Evolutionary conservation across 1,140 invertebrate species (phyloP).

Genomic region (Cotesia vestalis): DNA sequence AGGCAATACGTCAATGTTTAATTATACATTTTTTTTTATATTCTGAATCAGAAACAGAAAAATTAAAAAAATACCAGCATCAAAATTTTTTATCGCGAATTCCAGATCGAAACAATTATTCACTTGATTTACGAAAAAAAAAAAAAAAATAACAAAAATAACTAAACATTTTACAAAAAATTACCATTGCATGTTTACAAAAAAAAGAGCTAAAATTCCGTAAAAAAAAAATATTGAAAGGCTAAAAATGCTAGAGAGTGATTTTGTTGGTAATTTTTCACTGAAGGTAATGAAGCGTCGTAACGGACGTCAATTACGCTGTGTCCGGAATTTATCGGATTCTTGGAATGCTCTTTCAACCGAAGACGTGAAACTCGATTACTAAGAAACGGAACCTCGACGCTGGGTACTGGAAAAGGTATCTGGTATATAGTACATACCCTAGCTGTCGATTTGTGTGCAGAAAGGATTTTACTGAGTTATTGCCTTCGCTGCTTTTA

Average conservation of each 20-base stretch:
- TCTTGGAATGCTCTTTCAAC: conserved; percentile 3
- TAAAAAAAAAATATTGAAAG: no score
- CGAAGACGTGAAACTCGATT: conserved; percentile 10
- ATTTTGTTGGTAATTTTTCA: conserved; percentile 11
- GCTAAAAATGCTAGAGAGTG: background rate
- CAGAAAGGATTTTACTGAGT: conserved; percentile 9
- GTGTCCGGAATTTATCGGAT: conserved; percentile 22
- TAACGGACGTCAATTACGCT: conserved; percentile 16
- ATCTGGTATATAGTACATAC: background rate
- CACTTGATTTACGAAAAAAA: no score
- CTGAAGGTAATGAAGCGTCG: conserved; percentile 10
- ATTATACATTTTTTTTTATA: no score
- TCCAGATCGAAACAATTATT: no score
- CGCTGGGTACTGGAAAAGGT: background rate
- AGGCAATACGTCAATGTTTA: no score
- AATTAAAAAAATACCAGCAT: no score
- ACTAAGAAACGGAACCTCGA: conserved; percentile 20
- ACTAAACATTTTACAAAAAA: no score
- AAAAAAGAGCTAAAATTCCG: no score
- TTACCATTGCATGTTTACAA: no score
- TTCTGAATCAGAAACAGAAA: no score
- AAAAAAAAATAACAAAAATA: no score
- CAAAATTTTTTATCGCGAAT: no score
- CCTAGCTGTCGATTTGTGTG: conserved; percentile 10
- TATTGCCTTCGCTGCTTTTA: conserved; percentile 4